Percentiles rank a stretch among this genome's conserved stretches.
Evolutionary conservation across 2,888 invertebrate genomes (phyloP).

Genomic region (Phorcus lineatus): DNA sequence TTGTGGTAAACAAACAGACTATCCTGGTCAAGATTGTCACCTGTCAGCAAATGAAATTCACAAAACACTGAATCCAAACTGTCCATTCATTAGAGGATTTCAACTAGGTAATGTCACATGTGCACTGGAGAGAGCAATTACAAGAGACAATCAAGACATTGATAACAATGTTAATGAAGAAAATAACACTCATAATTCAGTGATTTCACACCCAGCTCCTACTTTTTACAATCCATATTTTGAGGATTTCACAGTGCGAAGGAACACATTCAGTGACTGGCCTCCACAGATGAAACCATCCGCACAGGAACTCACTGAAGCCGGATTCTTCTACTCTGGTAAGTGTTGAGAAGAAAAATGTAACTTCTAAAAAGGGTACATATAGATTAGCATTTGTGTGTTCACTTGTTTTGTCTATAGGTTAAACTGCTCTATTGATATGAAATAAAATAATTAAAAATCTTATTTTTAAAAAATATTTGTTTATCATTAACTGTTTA

Average conservation of each 20-base stretch:
- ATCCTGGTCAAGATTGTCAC: not conserved
- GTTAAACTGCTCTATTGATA: too few species aligned
- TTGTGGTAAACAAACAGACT: not conserved
- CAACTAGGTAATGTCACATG: not conserved
- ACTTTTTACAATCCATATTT: not conserved
- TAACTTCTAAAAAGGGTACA: too few species aligned
- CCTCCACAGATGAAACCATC: slow-evolving; percentile 17
- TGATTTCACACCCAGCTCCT: not conserved
- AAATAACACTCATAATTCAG: not conserved
- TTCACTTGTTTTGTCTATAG: too few species aligned
- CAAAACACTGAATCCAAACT: not conserved
- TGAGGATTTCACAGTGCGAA: slow-evolving; percentile 9
- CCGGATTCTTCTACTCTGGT: slow-evolving; percentile 15
- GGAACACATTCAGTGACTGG: not conserved
- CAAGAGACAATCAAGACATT: not conserved
- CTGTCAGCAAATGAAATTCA: not conserved
- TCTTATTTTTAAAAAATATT: too few species aligned
- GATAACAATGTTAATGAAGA: not conserved
- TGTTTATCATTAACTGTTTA: too few species aligned
- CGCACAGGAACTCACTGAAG: not conserved
- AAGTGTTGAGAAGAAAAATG: not conserved
- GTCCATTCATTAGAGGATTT: not conserved
- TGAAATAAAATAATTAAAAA: too few species aligned
- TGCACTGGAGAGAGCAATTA: not conserved
- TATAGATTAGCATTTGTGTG: too few species aligned